phyloP scores from a whole-genome alignment of 2,113 vertebrate genomes.

The Proteles cristata region DNA sequence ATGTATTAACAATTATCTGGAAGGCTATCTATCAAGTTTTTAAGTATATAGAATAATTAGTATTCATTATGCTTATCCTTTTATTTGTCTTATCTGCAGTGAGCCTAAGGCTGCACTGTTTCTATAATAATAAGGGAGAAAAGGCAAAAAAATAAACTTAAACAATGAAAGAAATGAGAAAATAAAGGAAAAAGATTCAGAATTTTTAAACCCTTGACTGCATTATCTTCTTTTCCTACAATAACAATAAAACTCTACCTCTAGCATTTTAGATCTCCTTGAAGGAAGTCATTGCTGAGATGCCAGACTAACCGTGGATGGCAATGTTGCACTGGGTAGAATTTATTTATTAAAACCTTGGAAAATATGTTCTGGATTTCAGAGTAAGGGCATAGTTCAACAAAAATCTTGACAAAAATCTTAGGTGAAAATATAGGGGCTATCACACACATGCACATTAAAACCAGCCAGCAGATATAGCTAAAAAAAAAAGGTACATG shows the following conservation, averaged over 20 bases:
- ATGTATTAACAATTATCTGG: background rate
- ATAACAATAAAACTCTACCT: background rate
- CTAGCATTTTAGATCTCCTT: background rate
- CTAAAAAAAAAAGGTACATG: background rate
- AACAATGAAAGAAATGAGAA: constrained; percentile 4
- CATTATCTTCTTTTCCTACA: background rate
- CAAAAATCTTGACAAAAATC: background rate
- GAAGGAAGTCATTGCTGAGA: background rate
- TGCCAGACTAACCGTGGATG: background rate
- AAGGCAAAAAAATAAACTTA: constrained; percentile 19
- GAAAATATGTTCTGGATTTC: background rate
- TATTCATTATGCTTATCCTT: background rate
- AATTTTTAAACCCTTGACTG: background rate
- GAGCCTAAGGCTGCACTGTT: background rate
- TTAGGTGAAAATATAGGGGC: background rate
- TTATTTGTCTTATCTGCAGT: background rate
- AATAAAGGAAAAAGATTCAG: background rate
- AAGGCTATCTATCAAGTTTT: background rate
- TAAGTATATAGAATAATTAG: background rate
- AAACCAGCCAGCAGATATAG: background rate
- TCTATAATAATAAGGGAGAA: background rate
- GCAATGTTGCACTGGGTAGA: background rate
- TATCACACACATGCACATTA: background rate
- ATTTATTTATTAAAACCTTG: background rate
- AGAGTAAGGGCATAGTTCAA: background rate